Base-by-base conservation (phyloP, 2,888 invertebrate genomes). In the Catocala nupta region DNA sequence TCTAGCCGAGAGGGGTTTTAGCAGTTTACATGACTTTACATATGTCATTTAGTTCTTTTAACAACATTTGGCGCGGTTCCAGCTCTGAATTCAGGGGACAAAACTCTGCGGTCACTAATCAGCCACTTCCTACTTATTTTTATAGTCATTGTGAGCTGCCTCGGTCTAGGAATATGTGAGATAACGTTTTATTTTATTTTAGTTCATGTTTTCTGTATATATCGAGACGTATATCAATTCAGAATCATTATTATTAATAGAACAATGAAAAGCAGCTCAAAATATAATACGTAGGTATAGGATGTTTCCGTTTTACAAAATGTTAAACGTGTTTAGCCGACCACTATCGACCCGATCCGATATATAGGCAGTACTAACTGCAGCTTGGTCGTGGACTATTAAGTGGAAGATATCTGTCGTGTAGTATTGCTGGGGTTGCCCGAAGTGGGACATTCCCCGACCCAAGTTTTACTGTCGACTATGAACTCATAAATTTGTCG, bases 51-150 rank as follows among this genome's bases (percentile, higher is more conserved):
- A 80, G 73, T 81, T 83, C 75, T 73, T 82, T 78, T 76, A 84
- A 83, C 81, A 72, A 77, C 63, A 71, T 70, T 78, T 90, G 90
- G 88, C 87, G 43, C 45, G 55, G 42, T 65, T 81, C 88, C 89
- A 88, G 77, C 71, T 63, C 53, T 58, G 71, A 70, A 75, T 72
- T 75, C 69, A 58, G 72, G 72, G 80, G 78, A 81, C 80, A 78
- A 80, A 86, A 86, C 82, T 88, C 85, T 83, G 82, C 76, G 83
- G 81, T 81, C 83, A 84, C 86, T 88, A 87, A 86, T 90, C 86
- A 85, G 85, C 76, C 74, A 68, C 71, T 82, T 80, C 77, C 72
- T 81, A 75, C 74, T 77, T 81, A 80, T 75, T 80, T 79, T 78
- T 78, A 67, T 75, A 71, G 52, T 55, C 33, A 51, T 51, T 53